phyloP scores from a whole-genome alignment of 2,888 invertebrate species.

The Melanotus villosus region DNA sequence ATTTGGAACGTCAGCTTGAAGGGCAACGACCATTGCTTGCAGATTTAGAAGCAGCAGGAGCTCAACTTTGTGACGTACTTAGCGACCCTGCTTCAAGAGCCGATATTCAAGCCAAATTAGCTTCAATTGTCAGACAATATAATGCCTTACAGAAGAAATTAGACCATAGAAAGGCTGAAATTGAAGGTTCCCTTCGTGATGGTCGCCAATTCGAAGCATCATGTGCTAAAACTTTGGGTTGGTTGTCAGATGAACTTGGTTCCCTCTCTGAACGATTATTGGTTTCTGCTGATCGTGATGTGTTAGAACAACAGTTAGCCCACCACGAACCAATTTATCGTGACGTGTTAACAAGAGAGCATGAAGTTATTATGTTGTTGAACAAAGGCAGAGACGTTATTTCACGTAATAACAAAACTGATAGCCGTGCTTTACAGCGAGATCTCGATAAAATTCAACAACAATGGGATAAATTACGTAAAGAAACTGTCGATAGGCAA shows the following conservation, averaged over 20 bases:
- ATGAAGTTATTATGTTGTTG: slow-evolving; percentile 93
- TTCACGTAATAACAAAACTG: slow-evolving; percentile 66
- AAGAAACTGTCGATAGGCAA: slow-evolving; percentile 89
- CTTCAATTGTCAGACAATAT: slow-evolving; percentile 89
- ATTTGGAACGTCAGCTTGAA: slow-evolving; percentile 89
- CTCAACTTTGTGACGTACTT: slow-evolving; percentile 86
- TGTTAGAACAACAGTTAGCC: slow-evolving; percentile 88
- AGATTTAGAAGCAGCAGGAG: slow-evolving; percentile 92
- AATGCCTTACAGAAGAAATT: slow-evolving; percentile 91
- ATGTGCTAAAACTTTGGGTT: slow-evolving; percentile 90
- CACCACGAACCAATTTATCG: slow-evolving; percentile 92
- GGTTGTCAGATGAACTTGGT: slow-evolving; percentile 87
- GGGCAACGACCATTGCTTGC: slow-evolving; percentile 90
- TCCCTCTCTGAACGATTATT: slow-evolving; percentile 82
- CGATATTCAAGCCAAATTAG: slow-evolving; percentile 91
- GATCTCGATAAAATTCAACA: slow-evolving; percentile 92
- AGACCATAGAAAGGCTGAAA: slow-evolving; percentile 90
- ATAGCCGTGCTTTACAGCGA: slow-evolving; percentile 77
- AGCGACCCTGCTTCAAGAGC: slow-evolving; percentile 92
- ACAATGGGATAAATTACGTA: slow-evolving; percentile 93
- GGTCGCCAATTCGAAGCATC: slow-evolving; percentile 92
- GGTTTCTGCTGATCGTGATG: slow-evolving; percentile 88
- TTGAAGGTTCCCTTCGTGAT: slow-evolving; percentile 83
- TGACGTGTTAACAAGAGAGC: slow-evolving; percentile 90
- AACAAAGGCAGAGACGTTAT: slow-evolving; percentile 89